Conservation (phyloP, 2,888 invertebrate species). For the Cephalotes varians region DNA sequence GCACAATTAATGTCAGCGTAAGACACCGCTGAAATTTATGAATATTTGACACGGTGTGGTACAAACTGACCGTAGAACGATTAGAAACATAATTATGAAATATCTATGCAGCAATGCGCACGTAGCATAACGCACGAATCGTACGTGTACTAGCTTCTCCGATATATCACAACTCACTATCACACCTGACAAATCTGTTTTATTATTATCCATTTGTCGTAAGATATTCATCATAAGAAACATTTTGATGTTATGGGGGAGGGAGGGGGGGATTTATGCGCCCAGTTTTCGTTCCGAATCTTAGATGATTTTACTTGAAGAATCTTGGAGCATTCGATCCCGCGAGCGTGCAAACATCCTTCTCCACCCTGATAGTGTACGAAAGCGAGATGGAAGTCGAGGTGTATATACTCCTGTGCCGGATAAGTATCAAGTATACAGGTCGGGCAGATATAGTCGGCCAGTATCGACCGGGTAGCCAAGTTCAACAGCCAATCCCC, state of each 20-base stretch:
- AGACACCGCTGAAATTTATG: constrained; percentile 18
- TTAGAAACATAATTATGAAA: constrained; percentile 17
- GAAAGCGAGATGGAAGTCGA: constrained; percentile 56
- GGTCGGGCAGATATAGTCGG: constrained; percentile 81
- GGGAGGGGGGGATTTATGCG: background rate
- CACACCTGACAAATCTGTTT: background rate
- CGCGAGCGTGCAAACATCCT: constrained; percentile 61
- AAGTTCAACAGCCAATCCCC: constrained; percentile 85
- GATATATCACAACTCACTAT: background rate
- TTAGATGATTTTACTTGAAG: constrained; percentile 53
- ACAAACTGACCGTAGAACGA: background rate
- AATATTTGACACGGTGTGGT: constrained; percentile 17
- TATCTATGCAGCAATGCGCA: background rate
- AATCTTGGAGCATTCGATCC: constrained; percentile 62
- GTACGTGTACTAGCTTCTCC: background rate
- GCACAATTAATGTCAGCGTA: constrained; percentile 27
- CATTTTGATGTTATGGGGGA: background rate
- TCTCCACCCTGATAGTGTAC: constrained; percentile 29
- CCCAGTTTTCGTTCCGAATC: constrained; percentile 7
- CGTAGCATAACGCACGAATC: background rate
- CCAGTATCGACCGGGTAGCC: constrained; percentile 85
- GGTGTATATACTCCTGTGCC: constrained; percentile 71
- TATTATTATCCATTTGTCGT: background rate
- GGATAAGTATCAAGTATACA: constrained; percentile 83
- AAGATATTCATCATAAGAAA: background rate